A percentile compares a stretch with the other conserved stretches of the same genome.
phyloP scores from a whole-genome alignment of 2,113 vertebrate species.

The Trichomycterus rosablanca region DNA sequence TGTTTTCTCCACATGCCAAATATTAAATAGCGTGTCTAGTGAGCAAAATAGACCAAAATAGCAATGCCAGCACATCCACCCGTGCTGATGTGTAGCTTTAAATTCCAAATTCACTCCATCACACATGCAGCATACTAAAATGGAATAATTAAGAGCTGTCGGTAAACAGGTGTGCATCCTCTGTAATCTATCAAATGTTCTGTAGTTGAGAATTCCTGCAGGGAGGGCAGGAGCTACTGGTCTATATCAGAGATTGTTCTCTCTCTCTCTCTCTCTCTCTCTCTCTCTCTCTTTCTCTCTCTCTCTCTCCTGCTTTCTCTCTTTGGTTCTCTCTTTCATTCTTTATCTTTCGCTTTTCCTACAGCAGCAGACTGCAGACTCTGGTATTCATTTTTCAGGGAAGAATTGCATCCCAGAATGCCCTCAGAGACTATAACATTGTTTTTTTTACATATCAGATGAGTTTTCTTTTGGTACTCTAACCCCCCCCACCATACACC shows the following conservation, averaged over 20 bases:
- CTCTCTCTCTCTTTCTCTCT: no score
- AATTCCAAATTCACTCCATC: not conserved
- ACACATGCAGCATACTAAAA: not conserved
- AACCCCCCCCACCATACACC: no score
- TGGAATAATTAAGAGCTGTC: constrained; percentile 14
- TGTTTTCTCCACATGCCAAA: constrained; percentile 22
- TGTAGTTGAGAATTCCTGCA: not conserved
- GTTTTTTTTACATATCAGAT: no score
- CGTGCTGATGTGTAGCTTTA: constrained; percentile 16
- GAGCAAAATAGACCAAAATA: constrained; percentile 11
- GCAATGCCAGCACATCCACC: constrained; percentile 9
- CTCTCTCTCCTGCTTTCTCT: no score
- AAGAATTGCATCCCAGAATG: no score
- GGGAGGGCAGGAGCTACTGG: not conserved
- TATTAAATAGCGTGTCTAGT: constrained; percentile 29
- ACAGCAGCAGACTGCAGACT: no score
- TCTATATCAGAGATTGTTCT: not conserved
- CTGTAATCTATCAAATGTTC: constrained; percentile 3
- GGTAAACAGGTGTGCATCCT: constrained; percentile 20
- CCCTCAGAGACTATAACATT: no score
- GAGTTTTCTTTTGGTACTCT: no score
- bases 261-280: no score
- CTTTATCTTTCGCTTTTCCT: no score
- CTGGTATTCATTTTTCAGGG: no score
- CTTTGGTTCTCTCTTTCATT: no score